Evolutionary conservation across 2,113 vertebrate species (phyloP), one percentile per base, ranked within the genome.

Genomic region (Cyanoderma ruficeps): DNA sequence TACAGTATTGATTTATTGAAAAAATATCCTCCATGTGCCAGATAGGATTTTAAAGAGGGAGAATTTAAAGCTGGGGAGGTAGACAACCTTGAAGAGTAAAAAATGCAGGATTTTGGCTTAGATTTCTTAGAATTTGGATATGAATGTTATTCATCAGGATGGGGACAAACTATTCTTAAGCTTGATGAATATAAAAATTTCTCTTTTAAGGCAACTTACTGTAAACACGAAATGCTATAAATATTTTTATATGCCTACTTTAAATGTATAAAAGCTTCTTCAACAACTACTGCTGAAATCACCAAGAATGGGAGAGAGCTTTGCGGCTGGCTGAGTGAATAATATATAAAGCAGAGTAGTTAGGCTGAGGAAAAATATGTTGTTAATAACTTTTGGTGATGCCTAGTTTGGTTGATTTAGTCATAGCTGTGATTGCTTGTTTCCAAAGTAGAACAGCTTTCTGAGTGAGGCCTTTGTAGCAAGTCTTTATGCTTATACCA

Each of bases 1-100:
- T 87, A 47, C 18, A 31, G 13, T 75, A 90, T 84, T 74, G 91
- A 91, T 94, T 80, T 91, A 88, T 86, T 94, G 82, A 35, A 86
- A 77, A 91, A 88, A 16, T n/a, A 11, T 83, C 8, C 10, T 81
- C 42, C 2, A 4, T 41, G n/a, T 63, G 13, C n/a, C 35, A 37
- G 28, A n/a, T 11, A 67, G 22, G 15, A 47, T 93, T 88, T 28
- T 80, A 89, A 88, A 88, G 37, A 64, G 10, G 8, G 17, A 74
- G 22, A 83, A 47, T 52, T n/a, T 63, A 53, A 82, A 81, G 39
- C 61, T 6, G 2, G 3, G 3, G 14, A 15, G 27, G 56, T 15
- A 22, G 33, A 39, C 8, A 56, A 18, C 17, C n/a, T 15, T n/a
- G 25, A 90, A 46, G 18, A 70, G 24, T 30, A 81, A 91, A 85